Base-by-base conservation (phyloP, 2,113 vertebrate genomes). In the Parus major region DNA sequence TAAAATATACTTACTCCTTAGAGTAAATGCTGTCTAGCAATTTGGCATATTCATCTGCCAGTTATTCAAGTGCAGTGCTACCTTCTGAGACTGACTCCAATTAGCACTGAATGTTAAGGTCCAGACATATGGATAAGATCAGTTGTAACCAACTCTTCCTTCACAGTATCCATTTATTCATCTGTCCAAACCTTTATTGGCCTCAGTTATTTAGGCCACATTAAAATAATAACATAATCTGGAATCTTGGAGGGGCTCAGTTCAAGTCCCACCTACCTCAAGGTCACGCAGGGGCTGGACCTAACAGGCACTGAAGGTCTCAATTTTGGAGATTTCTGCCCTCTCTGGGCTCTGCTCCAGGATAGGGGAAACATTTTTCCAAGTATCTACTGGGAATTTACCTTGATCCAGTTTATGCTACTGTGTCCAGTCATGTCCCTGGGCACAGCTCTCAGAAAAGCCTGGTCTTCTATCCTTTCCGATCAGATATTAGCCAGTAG, bases 51-150 rank as follows among this genome's bases (percentile, higher is more conserved):
- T 10, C 28, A 42, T 44, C 36, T 68, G 46, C 13, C 42, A 70
- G 42, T 56, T 72, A 75, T 24, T 59, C 13, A 20, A 15, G 21
- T 2, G 2, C 5, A 61, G 19, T 12, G 7, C 10, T 69, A 15
- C n/a, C 28, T 66, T 78, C 49, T 36, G 33, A 42, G 47, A 75
- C 5, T 47, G 18, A 60, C 57, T 79, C 19, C n/a, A 33, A 25
- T 14, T 41, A 73, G 24, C 39, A 78, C 12, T 68, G 33, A 71
- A 80, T 31, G 5, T 27, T 79, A 82, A 60, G 29, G 59, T 33
- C 11, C 42, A 88, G 27, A 61, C 6, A 31, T 1, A 5, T 0
- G 0, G 22, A 2, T 52, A 85, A 66, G 15, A 90, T 11, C 23
- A 85, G 12, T 24, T 35, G 7, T 36, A 88, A 86, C 15, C 28